A percentile compares a stretch with the other conserved stretches of the same genome.
Conservation (phyloP, 2,797 vertebrate genomes). For the Darevskia mixta region DNA sequence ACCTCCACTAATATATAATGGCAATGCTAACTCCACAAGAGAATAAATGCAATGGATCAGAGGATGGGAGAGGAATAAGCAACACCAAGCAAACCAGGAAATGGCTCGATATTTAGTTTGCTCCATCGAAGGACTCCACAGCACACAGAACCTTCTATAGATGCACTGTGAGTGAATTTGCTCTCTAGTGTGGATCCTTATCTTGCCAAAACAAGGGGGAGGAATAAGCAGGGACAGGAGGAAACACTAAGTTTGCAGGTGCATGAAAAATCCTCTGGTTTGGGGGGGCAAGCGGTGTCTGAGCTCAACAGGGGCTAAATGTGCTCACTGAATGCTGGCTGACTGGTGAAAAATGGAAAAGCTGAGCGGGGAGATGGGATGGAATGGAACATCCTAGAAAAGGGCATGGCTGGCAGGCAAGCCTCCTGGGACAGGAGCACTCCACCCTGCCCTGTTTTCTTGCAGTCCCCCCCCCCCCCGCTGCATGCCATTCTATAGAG, state of each 20-base stretch:
- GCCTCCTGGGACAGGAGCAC: background rate
- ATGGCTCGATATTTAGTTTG: background rate
- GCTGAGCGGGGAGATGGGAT: background rate
- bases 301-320: background rate
- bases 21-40: background rate
- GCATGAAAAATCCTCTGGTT: accelerated
- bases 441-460: too few relatives aligned
- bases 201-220: background rate
- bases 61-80: background rate
- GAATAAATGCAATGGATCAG: background rate
- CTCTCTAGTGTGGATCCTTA: background rate
- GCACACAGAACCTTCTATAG: background rate
- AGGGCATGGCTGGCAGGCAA: background rate
- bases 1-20: background rate
- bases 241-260: background rate
- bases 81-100: background rate
- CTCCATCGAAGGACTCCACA: background rate
- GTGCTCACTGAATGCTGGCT: background rate
- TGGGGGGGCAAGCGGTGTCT: background rate
- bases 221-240: too few relatives aligned
- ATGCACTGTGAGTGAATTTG: background rate
- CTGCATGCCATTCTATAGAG: background rate
- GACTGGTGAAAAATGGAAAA: background rate
- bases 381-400: background rate
- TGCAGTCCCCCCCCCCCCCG: background rate